Percentiles rank a stretch among this genome's conserved stretches.
These are phyloP conservation scores for Notothenia rossii DNA, from an alignment of 2,113 vertebrate genomes.

Conservation along the genomic window DNA sequence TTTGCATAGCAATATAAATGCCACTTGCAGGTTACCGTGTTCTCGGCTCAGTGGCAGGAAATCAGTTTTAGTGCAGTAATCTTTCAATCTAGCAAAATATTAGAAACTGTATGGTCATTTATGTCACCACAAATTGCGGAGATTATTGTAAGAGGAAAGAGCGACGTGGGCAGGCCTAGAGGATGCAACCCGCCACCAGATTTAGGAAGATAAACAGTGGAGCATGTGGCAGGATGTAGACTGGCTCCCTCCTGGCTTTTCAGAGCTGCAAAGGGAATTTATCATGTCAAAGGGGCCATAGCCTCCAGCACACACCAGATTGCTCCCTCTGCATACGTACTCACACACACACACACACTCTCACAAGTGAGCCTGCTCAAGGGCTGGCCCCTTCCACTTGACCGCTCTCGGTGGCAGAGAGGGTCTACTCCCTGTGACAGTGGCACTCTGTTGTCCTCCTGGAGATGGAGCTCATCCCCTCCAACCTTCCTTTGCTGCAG, in stretches of 20 bases:
- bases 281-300: conserved; percentile 76
- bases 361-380: conserved; percentile 53
- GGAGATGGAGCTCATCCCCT: conserved; percentile 67
- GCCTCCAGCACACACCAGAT: conserved; percentile 76
- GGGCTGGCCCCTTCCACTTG: conserved; percentile 77
- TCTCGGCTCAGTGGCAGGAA: conserved; percentile 22
- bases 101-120: conserved; percentile 53
- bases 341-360: conserved; percentile 45
- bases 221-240: conserved; percentile 71
- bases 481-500: conserved; percentile 59
- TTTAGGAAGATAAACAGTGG: conserved; percentile 75
- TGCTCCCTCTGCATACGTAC: conserved; percentile 65
- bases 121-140: conserved; percentile 68
- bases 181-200: conserved; percentile 60
- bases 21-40: conserved; percentile 13
- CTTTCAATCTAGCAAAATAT: conserved; percentile 37
- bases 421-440: conserved; percentile 71
- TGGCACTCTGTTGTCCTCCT: conserved; percentile 73
- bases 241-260: conserved; percentile 66
- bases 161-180: conserved; percentile 49
- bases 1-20: conserved; percentile 64
- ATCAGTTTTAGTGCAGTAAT: conserved; percentile 25
- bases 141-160: conserved; percentile 53
- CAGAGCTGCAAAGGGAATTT: conserved; percentile 76
- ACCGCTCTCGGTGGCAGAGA: conserved; percentile 68